Evolutionary conservation across 2,113 vertebrate species (phyloP).

Genomic region (Callipepla squamata): DNA sequence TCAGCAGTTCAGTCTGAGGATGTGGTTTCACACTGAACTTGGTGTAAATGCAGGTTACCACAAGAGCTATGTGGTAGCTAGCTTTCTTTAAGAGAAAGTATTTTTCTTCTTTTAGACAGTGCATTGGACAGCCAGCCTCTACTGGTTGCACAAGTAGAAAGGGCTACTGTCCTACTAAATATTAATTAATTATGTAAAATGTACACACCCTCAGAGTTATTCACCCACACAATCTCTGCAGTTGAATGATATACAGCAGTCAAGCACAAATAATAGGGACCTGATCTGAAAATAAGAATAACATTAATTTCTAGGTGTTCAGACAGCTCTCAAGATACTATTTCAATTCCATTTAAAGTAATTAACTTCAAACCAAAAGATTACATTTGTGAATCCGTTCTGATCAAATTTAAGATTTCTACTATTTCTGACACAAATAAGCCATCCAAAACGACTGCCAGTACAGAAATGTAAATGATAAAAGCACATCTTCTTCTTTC

Average conservation of each 20-base stretch:
- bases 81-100: not conserved
- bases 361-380: not conserved
- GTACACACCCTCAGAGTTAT: not conserved
- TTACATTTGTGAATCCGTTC: not conserved
- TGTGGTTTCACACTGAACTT: not conserved
- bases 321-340: not conserved
- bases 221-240: not conserved
- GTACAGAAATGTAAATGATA: not conserved
- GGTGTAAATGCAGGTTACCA: not conserved
- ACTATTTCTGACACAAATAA: not conserved
- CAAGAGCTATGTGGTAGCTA: not conserved
- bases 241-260: constrained; percentile 43
- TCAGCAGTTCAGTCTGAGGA: not conserved
- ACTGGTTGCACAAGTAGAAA: not conserved
- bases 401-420: not conserved
- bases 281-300: not conserved
- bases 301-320: not conserved
- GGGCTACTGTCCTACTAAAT: not conserved
- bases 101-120: not conserved
- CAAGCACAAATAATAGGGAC: constrained; percentile 57
- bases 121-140: not conserved
- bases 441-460: not conserved
- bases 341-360: not conserved
- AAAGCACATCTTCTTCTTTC: not conserved
- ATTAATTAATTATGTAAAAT: not conserved